Percentiles rank a stretch among this genome's conserved stretches.
phyloP scores from a whole-genome alignment of 2,888 invertebrate genomes.

The Nasonia oneida region DNA sequence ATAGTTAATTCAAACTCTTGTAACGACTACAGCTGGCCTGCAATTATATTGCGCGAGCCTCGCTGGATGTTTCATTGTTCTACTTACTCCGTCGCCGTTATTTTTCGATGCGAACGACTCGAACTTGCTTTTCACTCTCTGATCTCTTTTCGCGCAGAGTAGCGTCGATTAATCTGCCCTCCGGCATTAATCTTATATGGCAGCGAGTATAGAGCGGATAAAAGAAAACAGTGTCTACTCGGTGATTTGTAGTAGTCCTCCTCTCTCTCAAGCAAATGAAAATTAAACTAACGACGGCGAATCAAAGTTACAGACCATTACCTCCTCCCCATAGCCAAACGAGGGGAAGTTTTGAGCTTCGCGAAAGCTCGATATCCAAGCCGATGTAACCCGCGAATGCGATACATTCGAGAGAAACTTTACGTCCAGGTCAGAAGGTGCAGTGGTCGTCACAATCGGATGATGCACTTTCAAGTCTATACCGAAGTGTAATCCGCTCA shows the following conservation, averaged over 20 bases:
- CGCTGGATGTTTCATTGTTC: constrained; percentile 28
- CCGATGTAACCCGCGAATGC: background rate
- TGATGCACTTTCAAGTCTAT: background rate
- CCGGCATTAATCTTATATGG: background rate
- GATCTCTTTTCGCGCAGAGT: background rate
- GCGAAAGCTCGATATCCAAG: constrained; percentile 12
- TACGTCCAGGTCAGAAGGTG: background rate
- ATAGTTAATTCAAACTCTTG: constrained; percentile 16
- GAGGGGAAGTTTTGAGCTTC: background rate
- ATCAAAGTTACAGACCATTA: constrained; percentile 37
- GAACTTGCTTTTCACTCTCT: background rate
- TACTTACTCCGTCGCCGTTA: background rate
- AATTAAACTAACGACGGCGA: background rate
- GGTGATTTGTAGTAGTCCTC: background rate
- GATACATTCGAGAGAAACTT: background rate
- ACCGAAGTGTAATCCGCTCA: background rate
- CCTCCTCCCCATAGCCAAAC: background rate
- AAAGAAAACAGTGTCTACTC: background rate
- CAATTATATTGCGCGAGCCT: background rate
- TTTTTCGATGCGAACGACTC: background rate
- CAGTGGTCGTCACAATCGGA: background rate
- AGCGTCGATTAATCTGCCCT: background rate
- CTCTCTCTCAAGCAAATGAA: background rate
- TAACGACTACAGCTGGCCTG: too few relatives aligned
- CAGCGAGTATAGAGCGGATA: background rate